Conservation (phyloP, 2,797 vertebrate species). For the Acropternis orthonyx region DNA sequence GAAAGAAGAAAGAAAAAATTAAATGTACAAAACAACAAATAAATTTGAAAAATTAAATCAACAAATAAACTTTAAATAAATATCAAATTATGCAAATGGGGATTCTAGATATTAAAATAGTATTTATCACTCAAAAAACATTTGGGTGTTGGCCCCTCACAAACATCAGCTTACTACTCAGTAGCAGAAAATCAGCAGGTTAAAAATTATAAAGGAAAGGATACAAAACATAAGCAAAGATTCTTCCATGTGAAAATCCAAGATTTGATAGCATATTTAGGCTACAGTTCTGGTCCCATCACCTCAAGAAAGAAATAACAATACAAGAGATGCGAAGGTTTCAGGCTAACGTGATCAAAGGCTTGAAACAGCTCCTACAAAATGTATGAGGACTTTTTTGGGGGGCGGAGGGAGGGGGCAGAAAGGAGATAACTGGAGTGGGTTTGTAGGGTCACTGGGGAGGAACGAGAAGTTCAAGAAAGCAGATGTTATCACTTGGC, state of each 20-base stretch:
- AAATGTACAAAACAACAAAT: not conserved
- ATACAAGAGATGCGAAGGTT: not conserved
- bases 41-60: not conserved
- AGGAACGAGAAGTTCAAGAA: not conserved
- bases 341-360: not conserved
- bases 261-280: not conserved
- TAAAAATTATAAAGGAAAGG: not conserved
- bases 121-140: not conserved
- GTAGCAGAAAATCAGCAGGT: not conserved
- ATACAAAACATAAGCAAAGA: not conserved
- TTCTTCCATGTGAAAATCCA: not conserved
- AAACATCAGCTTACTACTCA: not conserved
- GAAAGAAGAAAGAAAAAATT: not conserved
- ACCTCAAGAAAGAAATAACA: not conserved
- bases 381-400: not conserved
- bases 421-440: not conserved
- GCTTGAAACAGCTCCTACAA: not conserved
- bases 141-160: not conserved
- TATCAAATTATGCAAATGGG: not conserved
- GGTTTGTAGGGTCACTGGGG: not conserved
- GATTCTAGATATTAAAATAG: not conserved
- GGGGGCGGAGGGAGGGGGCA: rapidly evolving
- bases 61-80: not conserved
- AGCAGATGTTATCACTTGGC: not conserved
- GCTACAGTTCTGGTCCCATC: not conserved